Base-by-base conservation (phyloP, 2,797 vertebrate genomes). In the Sebastes iracundus region DNA sequence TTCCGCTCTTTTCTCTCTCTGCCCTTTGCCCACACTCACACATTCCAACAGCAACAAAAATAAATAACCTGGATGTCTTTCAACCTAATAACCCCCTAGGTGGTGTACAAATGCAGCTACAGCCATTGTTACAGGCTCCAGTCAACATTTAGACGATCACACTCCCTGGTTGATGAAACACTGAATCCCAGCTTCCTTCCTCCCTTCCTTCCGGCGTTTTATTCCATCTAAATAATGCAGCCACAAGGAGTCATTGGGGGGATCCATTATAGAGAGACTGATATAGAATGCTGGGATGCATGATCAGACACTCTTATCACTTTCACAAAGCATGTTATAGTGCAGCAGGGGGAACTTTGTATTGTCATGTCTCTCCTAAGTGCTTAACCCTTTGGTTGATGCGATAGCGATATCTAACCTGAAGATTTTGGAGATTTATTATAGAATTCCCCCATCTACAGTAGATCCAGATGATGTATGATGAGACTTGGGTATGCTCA, bases 141-240 rank as follows among this genome's bases (percentile, higher is more conserved):
- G 84, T 87, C 87, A 87, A 91, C 90, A 88, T 91, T 90, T 83
- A 84, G 89, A 85, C 49, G 23, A 87, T 89, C 76, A 81, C 72
- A 85, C 76, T 84, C 68, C 61, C 70, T 46, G 61, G 73, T 90
- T 90, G 86, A 90, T 86, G 83, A 90, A 93, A 86, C 79, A 87
- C 80, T 66, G 79, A 88, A 84, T 88, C 84, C 83, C 59, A 27
- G 77, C 81, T 89, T 93, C 88, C 90, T 91, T 90, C 81, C 87
- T 87, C 65, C 69, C 83, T 89, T 92, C 87, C 92, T 93, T 91
- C 88, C 75, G 82, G 89, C 90, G 1, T 93, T 94, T 94, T 93
- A 91, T 94, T 93, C 92, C 90, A 92, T 92, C 91, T 95, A 93
- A 95, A 95, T 95, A 94, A 95, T 94, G 92, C 94, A 94, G 89